These are phyloP conservation scores for Drosophila erecta DNA, from an alignment of 1,140 invertebrate genomes.

Conservation along the genomic window DNA sequence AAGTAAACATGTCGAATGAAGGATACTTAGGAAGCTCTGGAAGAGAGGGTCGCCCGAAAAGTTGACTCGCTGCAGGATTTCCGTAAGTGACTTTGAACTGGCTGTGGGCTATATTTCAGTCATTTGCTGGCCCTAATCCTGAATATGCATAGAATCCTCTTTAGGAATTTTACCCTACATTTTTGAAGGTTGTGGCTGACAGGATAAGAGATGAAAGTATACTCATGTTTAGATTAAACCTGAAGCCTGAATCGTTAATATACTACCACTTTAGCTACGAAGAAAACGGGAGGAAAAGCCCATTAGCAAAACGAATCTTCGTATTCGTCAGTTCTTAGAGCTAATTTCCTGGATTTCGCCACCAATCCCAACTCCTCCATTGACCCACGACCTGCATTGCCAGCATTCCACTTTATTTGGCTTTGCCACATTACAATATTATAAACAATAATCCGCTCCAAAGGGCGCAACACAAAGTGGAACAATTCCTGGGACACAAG, in stretches of 20 bases:
- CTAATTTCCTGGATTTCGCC: no score
- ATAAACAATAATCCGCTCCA: conserved; percentile 51
- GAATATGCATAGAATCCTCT: conserved; percentile 8
- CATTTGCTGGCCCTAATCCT: conserved; percentile 11
- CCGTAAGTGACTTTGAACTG: conserved; percentile 10
- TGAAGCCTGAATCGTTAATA: no score
- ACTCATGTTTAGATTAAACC: no score
- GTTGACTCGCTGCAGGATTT: conserved; percentile 16
- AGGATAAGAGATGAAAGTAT: neutral
- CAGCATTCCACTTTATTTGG: conserved; percentile 32
- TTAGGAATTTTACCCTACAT: no score
- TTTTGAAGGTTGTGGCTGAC: neutral
- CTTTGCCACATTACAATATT: conserved; percentile 53
- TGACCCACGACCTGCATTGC: conserved; percentile 12
- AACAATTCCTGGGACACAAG: conserved; percentile 42
- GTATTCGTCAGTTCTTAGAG: no score
- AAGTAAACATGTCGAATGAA: conserved; percentile 67
- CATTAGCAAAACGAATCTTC: no score
- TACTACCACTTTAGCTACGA: no score
- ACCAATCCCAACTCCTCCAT: neutral
- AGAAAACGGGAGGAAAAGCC: no score
- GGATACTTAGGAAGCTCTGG: conserved; percentile 44
- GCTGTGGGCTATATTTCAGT: conserved; percentile 1
- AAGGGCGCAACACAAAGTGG: conserved; percentile 27
- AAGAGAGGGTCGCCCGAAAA: conserved; percentile 59